Evolutionary conservation across 2,797 vertebrate genomes (phyloP).

Genomic region (Odontamblyopus rebecca): DNA sequence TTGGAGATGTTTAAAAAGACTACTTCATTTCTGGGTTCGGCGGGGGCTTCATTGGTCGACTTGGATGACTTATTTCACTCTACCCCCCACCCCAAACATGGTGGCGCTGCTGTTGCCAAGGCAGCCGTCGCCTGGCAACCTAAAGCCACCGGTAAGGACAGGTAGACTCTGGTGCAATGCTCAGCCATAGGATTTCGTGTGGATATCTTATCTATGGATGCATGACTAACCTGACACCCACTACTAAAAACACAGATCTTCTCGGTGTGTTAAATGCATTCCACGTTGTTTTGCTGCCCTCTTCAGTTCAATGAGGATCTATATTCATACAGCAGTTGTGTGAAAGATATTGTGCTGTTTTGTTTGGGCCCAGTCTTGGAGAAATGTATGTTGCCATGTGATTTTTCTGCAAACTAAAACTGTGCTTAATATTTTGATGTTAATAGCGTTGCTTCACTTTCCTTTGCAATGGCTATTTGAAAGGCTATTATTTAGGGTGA

Average conservation of each 20-base stretch:
- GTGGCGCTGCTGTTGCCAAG: conserved; percentile 23
- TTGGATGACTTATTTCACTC: conserved; percentile 85
- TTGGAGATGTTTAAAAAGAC: conserved; percentile 74
- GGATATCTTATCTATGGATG: conserved; percentile 33
- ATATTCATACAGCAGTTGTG: conserved; percentile 35
- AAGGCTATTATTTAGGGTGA: too few relatives aligned
- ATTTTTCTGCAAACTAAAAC: not conserved
- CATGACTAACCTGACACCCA: conserved; percentile 26
- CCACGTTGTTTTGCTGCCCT: conserved; percentile 15
- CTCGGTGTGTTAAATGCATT: conserved; percentile 21
- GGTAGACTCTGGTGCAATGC: conserved; percentile 26
- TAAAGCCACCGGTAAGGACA: conserved; percentile 68
- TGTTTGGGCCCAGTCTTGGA: conserved; percentile 2
- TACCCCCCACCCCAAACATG: conserved; percentile 71
- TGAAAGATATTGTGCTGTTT: conserved; percentile 38
- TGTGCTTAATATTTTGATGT: too few relatives aligned
- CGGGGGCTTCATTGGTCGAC: conserved; percentile 87
- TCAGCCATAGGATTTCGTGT: conserved; percentile 8
- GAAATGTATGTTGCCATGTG: not conserved
- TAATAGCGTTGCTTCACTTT: too few relatives aligned
- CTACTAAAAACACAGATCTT: conserved; percentile 10
- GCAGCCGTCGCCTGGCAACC: conserved; percentile 35
- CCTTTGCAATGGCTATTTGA: too few relatives aligned
- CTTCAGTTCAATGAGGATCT: conserved; percentile 22
- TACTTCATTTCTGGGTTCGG: conserved; percentile 83